phyloP scores from a whole-genome alignment of 2,797 vertebrate genomes.

The Spinus pinus region DNA sequence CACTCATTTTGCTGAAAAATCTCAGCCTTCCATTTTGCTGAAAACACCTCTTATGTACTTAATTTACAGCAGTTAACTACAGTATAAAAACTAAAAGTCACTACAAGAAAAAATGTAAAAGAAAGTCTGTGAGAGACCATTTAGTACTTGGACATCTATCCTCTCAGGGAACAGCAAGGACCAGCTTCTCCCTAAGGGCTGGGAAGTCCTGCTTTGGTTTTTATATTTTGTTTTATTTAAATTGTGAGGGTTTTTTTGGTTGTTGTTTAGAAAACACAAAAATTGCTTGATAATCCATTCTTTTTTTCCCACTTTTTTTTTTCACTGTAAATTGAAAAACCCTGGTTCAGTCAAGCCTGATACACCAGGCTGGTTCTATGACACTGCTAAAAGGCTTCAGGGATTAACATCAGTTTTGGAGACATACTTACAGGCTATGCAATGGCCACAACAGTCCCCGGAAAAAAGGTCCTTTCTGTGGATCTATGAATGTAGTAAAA shows the following conservation, averaged over 20 bases:
- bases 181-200: neutral
- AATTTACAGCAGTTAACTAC: neutral
- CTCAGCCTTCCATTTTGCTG: neutral
- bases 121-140: neutral
- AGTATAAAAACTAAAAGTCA: neutral
- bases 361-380: neutral
- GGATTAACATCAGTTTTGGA: neutral
- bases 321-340: neutral
- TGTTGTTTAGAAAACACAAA: neutral
- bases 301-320: neutral
- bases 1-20: neutral
- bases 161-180: neutral
- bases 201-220: neutral
- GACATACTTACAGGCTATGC: neutral
- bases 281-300: neutral
- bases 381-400: neutral
- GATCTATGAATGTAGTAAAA: neutral
- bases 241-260: neutral
- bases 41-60: neutral
- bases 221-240: neutral
- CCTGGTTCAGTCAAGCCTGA: neutral
- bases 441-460: neutral
- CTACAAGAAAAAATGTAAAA: neutral
- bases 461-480: neutral
- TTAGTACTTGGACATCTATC: neutral